Base-by-base conservation (phyloP, 2,888 invertebrate species). In the Cecidostiba fungosa region DNA sequence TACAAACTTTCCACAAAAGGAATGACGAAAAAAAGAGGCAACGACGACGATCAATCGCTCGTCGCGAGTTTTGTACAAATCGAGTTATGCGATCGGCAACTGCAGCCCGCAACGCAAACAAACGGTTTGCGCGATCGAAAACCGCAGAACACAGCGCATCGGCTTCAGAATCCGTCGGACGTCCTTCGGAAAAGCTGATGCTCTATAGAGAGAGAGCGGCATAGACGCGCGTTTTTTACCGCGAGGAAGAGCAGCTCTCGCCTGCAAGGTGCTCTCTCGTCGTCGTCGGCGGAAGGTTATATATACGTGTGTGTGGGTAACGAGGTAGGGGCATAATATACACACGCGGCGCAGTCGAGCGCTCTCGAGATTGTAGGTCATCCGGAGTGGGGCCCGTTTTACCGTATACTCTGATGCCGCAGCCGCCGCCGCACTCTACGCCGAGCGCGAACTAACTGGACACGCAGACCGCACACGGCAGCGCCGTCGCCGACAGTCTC, bases 361-460 rank as follows among this genome's bases (percentile, higher is more conserved):
- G 86, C 81, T 85, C 86, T 82, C 88, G 88, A 89, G 91, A 92
- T 92, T 92, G 92, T 92, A 92, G 92, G 92, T 92, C 92, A 91
- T 83, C 86, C 90, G 88, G 88, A 88, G 87, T 88, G 87, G 89
- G 80, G 77, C 77, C 39, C 62, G 54, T 77, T 88, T 89, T 89
- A 89, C 90, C 89, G 90, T 72, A 54, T n/a, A 10, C 29, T 4
- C 66, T 26, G 66, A 29, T 0, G 23, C 26, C n/a, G 26, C 23
- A 5, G n/a, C 54, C 1, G 54, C 54, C 4, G 54, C 5, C 54
- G n/a, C n/a, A 54, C 54, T 62, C 10, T 26, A 62, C 74, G 43
- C 73, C n/a, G n/a, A 16, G 91, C 90, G 89, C 91, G 89, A 92
- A 90, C 91, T 92, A 92, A 92, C 92, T 92, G 92, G 92, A 92